Evolutionary conservation across 2,888 invertebrate genomes (phyloP).

Genomic region (Lithodes maja): DNA sequence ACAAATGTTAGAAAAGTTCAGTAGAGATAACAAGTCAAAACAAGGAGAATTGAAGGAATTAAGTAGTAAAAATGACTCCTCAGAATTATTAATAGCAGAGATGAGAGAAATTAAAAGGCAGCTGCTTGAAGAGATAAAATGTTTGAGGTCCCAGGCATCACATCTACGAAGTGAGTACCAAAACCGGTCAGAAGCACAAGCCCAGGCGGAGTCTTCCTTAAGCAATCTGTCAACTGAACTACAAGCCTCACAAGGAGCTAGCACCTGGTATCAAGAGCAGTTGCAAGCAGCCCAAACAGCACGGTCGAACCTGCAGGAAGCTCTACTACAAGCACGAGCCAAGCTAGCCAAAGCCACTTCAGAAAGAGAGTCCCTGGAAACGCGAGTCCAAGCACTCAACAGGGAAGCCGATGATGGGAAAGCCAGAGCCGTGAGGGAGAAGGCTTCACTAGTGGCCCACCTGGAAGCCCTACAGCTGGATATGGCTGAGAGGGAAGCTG

Average conservation of each 20-base stretch:
- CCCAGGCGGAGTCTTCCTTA: conserved; percentile 42
- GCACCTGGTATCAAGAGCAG: conserved; percentile 76
- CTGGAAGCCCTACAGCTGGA: conserved; percentile 76
- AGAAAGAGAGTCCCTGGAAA: conserved; percentile 74
- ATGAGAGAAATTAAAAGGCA: conserved; percentile 25
- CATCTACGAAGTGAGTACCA: conserved; percentile 38
- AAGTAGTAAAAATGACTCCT: conserved; percentile 16
- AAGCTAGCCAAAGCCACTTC: conserved; percentile 73
- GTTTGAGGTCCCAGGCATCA: conserved; percentile 15
- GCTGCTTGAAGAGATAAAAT: conserved; percentile 29
- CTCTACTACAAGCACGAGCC: conserved; percentile 74
- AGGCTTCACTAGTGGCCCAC: conserved; percentile 75
- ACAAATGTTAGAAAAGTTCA: conserved; percentile 25
- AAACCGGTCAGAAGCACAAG: conserved; percentile 23
- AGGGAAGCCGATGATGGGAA: conserved; percentile 74
- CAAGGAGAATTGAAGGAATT: conserved; percentile 73
- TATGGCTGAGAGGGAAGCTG: conserved; percentile 76
- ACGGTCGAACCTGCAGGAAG: conserved; percentile 74
- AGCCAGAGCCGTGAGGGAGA: conserved; percentile 75
- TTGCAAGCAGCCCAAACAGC: conserved; percentile 75
- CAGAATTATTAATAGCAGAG: conserved; percentile 29
- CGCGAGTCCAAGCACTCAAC: conserved; percentile 74
- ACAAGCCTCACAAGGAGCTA: conserved; percentile 74
- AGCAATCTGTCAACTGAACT: conserved; percentile 39
- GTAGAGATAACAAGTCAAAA: conserved; percentile 73